Percentiles rank a stretch among this genome's conserved stretches.
phyloP scores from a whole-genome alignment of 2,888 invertebrate genomes.

The Stenolophus ochropezus region DNA sequence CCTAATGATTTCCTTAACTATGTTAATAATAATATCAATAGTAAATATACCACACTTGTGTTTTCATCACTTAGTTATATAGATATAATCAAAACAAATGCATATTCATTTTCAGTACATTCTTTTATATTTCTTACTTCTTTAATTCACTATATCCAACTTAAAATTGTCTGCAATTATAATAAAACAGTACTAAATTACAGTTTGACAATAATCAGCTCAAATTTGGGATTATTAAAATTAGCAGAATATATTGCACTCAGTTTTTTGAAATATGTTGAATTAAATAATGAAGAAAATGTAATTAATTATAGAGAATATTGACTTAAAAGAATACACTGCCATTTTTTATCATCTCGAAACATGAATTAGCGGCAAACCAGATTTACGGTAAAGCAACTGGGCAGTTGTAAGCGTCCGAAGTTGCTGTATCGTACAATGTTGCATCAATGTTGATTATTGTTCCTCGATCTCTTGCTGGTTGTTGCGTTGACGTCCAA shows the following conservation, averaged over 20 bases:
- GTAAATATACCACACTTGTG: slow-evolving; percentile 28
- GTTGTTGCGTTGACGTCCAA: slow-evolving; percentile 47
- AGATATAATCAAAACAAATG: slow-evolving; percentile 4
- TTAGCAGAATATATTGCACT: slow-evolving; percentile 9
- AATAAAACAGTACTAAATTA: background rate
- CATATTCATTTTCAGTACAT: slow-evolving; percentile 17
- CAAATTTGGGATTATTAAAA: background rate
- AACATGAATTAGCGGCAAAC: slow-evolving; percentile 44
- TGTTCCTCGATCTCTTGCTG: slow-evolving; percentile 59
- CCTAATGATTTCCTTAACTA: slow-evolving; percentile 18
- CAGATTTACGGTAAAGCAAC: slow-evolving; percentile 16
- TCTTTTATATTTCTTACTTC: background rate
- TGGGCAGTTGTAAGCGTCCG: background rate
- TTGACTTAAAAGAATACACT: slow-evolving; percentile 60
- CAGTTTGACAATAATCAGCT: slow-evolving; percentile 15
- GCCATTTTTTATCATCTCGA: slow-evolving; percentile 61
- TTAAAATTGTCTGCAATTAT: background rate
- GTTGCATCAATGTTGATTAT: slow-evolving; percentile 55
- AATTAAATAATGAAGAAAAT: slow-evolving; percentile 18
- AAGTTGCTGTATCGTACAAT: background rate
- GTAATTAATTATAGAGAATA: slow-evolving; percentile 56
- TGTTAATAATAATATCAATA: slow-evolving; percentile 2
- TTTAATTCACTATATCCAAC: background rate
- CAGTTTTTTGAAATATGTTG: slow-evolving; percentile 4
- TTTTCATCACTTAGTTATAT: slow-evolving; percentile 5